Conservation (phyloP, 2,113 vertebrate species). For the Promerops cafer region DNA sequence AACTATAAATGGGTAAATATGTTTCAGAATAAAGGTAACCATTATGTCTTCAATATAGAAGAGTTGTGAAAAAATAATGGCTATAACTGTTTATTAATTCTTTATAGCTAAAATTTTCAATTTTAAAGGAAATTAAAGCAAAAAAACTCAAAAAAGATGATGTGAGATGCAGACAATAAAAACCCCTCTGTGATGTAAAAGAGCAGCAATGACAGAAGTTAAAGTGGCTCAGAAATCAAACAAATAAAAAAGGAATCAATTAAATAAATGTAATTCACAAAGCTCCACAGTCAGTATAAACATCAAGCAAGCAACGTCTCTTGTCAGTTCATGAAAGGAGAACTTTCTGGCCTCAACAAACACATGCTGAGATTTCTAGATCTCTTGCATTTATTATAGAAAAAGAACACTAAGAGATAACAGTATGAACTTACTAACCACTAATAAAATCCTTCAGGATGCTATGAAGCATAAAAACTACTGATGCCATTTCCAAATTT, state of each 20-base stretch:
- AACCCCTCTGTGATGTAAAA: neutral
- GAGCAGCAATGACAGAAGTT: neutral
- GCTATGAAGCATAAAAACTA: neutral
- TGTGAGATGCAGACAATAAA: neutral
- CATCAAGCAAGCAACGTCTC: neutral
- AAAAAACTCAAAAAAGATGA: neutral
- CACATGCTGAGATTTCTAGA: constrained; percentile 33
- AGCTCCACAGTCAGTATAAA: neutral
- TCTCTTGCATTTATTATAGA: constrained; percentile 13
- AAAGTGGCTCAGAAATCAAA: neutral
- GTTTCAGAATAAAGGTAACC: neutral
- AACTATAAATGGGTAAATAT: neutral
- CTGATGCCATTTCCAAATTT: neutral
- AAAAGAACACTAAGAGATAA: constrained; percentile 1
- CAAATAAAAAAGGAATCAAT: neutral
- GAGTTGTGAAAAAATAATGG: neutral
- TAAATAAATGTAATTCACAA: constrained; percentile 6
- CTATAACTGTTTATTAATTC: neutral
- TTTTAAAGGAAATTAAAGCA: neutral
- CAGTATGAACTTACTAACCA: neutral
- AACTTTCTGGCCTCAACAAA: constrained; percentile 17
- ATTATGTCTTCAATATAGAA: neutral
- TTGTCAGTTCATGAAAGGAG: constrained; percentile 26
- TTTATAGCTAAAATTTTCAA: neutral
- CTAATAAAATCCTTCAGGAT: constrained; percentile 1